Conservation (phyloP, 2,888 invertebrate genomes). For the Metalampra italica region DNA sequence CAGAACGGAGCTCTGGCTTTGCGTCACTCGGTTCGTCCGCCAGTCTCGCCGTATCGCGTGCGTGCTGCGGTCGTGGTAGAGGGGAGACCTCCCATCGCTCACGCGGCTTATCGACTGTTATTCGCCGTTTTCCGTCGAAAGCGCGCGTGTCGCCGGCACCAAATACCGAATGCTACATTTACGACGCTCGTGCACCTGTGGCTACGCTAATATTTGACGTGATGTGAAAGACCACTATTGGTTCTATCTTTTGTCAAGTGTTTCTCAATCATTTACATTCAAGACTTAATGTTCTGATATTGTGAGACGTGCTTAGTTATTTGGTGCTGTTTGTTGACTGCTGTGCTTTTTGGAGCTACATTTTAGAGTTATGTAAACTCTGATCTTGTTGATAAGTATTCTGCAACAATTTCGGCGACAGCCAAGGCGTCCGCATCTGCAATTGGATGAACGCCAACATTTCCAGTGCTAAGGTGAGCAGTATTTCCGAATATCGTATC, state of each 20-base stretch:
- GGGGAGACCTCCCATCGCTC: conserved; percentile 37
- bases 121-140: conserved; percentile 64
- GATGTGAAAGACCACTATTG: conserved; percentile 65
- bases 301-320: conserved; percentile 54
- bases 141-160: conserved; percentile 66
- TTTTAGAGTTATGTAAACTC: conserved; percentile 42
- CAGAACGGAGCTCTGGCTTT: conserved; percentile 23
- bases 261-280: conserved; percentile 24
- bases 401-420: conserved; percentile 61
- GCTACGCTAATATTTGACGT: conserved; percentile 64
- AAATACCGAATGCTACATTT: conserved; percentile 42
- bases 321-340: conserved; percentile 40
- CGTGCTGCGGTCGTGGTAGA: conserved; percentile 61
- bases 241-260: conserved; percentile 43
- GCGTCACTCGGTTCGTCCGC: conserved; percentile 28
- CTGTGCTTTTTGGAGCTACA: conserved; percentile 40
- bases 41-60: conserved; percentile 67
- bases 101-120: conserved; percentile 47
- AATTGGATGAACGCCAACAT: conserved; percentile 76
- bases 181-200: conserved; percentile 64
- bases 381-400: conserved; percentile 48
- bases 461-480: conserved; percentile 69
- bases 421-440: conserved; percentile 59
- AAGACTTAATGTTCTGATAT: conserved; percentile 36
- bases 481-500: conserved; percentile 36